A percentile compares a stretch with the other conserved stretches of the same genome.
phyloP scores from a whole-genome alignment of 1,140 invertebrate genomes.

The Apis laboriosa region DNA sequence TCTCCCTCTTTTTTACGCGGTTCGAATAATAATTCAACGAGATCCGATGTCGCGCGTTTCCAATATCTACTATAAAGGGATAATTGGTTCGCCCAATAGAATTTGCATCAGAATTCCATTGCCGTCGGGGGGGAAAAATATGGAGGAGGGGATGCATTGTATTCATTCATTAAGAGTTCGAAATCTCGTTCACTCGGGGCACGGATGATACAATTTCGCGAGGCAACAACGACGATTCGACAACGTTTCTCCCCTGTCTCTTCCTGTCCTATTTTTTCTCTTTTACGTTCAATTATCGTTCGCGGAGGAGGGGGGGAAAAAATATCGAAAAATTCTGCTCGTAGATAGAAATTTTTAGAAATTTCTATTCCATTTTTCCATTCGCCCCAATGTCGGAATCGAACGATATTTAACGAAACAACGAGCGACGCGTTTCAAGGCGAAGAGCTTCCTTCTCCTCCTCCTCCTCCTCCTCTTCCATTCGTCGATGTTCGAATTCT shows the following conservation, averaged over 20 bases:
- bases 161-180: constrained; percentile 36
- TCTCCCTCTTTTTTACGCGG: neutral
- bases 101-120: constrained; percentile 19
- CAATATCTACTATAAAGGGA: neutral
- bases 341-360: too few species aligned
- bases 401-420: neutral
- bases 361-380: neutral
- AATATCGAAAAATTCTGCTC: too few species aligned
- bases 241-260: too few species aligned
- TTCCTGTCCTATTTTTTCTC: neutral
- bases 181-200: neutral
- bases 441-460: neutral
- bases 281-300: neutral
- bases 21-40: neutral
- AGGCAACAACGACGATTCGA: neutral
- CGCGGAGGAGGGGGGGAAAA: too few species aligned
- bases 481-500: constrained; percentile 15
- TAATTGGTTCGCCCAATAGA: constrained; percentile 27
- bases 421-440: neutral
- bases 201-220: neutral
- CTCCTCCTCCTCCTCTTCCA: too few species aligned
- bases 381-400: neutral
- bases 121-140: neutral
- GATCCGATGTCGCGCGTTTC: neutral
- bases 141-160: neutral